Conservation (phyloP, 2,888 invertebrate species). For the Ichneumon xanthorius region DNA sequence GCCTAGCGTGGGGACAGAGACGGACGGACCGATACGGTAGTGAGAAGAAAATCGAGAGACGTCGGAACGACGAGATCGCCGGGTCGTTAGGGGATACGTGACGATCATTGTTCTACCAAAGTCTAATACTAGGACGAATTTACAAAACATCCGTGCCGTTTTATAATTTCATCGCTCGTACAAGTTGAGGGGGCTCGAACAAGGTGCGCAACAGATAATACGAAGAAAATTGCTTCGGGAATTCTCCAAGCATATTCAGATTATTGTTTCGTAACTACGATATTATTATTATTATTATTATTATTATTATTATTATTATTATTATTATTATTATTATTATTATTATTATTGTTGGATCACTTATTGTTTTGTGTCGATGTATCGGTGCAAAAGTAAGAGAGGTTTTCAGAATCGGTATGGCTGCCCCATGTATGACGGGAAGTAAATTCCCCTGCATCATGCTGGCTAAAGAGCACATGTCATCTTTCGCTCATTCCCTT, state of each 20-base stretch:
- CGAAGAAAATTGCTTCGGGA: background rate
- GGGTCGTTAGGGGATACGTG: slow-evolving; percentile 40
- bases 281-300: background rate
- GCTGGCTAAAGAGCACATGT: slow-evolving; percentile 8
- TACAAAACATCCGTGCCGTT: background rate
- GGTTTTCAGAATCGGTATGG: background rate
- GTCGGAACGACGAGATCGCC: slow-evolving; percentile 16
- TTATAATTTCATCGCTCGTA: background rate
- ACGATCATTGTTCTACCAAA: slow-evolving; percentile 44
- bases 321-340: background rate
- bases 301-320: background rate
- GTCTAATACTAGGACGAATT: slow-evolving; percentile 19
- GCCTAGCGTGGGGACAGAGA: background rate
- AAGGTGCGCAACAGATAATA: background rate
- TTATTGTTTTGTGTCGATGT: background rate
- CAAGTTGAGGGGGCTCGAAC: background rate
- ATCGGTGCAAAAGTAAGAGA: background rate
- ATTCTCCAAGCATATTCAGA: background rate
- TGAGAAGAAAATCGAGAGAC: slow-evolving; percentile 13
- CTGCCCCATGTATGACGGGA: background rate
- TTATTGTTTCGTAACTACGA: background rate
- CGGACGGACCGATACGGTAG: background rate
- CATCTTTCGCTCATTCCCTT: background rate
- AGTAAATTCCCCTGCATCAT: background rate
- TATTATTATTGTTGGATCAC: background rate